These are phyloP conservation scores for Nemotelus pantherinus DNA, from an alignment of 2,888 invertebrate genomes.

Conservation along the genomic window DNA sequence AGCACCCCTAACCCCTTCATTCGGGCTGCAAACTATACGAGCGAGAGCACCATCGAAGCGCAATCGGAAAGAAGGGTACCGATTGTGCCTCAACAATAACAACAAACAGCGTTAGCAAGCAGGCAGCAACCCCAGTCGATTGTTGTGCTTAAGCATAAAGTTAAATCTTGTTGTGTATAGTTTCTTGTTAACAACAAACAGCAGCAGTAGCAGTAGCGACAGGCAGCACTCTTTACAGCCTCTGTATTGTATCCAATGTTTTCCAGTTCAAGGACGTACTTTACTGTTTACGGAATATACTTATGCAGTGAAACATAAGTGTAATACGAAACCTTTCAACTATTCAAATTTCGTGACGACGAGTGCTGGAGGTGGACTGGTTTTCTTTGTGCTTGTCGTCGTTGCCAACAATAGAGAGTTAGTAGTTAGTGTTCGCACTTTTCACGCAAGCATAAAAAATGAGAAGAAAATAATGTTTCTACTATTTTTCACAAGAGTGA, in stretches of 20 bases:
- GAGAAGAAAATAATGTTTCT: no score
- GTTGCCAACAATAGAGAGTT: no score
- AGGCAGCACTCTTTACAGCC: neutral
- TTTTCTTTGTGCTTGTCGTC: no score
- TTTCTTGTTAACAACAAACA: slow-evolving; percentile 3
- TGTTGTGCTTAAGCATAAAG: neutral
- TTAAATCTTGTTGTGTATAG: slow-evolving; percentile 1
- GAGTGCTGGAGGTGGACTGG: neutral
- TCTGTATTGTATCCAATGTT: slow-evolving; percentile 8
- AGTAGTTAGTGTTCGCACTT: no score
- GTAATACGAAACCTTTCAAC: neutral
- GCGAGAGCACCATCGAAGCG: no score
- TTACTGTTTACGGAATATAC: slow-evolving; percentile 1
- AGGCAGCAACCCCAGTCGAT: neutral
- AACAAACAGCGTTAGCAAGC: neutral
- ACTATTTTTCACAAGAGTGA: no score
- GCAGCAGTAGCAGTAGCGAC: neutral
- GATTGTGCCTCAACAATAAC: neutral
- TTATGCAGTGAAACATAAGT: neutral
- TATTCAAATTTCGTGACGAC: neutral
- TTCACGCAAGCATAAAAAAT: no score
- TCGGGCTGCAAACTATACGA: neutral
- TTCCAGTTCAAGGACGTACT: slow-evolving; percentile 22
- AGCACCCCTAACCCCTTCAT: neutral
- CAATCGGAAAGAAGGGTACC: neutral